Evolutionary conservation across 2,888 invertebrate genomes (phyloP), one percentile per base, ranked within the genome.

Genomic region (Encarsia formosa): DNA sequence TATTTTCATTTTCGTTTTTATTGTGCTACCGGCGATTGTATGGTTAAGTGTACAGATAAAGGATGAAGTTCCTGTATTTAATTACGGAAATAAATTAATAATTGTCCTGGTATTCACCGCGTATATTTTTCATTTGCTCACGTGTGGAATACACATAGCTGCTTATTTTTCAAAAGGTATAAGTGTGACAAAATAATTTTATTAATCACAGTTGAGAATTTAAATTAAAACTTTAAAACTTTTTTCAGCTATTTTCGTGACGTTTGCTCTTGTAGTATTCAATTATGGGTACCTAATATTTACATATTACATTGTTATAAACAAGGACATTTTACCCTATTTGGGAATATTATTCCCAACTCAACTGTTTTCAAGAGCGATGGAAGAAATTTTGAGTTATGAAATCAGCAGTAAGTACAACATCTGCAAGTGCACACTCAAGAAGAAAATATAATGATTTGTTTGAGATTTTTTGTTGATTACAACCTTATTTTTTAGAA

Each of bases 121-220:
- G 11, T 66, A 71, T 37, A 49, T 65, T 22, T 57, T 58, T 39
- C 71, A 73, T 52, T 61, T 70, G 8, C 59, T 70, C 44, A 49
- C 65, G 3, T 72, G 66, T 46, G 72, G 72, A 39, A 64, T 70
- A 61, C 73, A 73, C 38, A 50, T 73, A 24, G 64, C 69, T 20
- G 64, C 71, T 43, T 73, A 73, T 51, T 70, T 73, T 54, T 61
- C 67, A 29, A 69, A 63, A 63, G 62, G 73, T 73, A 63, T 8
- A 56, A 18, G 26, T 11, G 26, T 26, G 11, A 26, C 26, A 26
- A 6, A 26, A 26, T 8, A 8, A 26, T 26, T n/a, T 5, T n/a
- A 15, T 34, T 15, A n/a, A 15, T 5, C 34, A 34, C 15, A 34
- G 5, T 34, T n/a, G 15, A 5, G 1, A 34, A 34, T 34, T 5